phyloP scores from a whole-genome alignment of 2,888 invertebrate species.

The Cyaniris semiargus region DNA sequence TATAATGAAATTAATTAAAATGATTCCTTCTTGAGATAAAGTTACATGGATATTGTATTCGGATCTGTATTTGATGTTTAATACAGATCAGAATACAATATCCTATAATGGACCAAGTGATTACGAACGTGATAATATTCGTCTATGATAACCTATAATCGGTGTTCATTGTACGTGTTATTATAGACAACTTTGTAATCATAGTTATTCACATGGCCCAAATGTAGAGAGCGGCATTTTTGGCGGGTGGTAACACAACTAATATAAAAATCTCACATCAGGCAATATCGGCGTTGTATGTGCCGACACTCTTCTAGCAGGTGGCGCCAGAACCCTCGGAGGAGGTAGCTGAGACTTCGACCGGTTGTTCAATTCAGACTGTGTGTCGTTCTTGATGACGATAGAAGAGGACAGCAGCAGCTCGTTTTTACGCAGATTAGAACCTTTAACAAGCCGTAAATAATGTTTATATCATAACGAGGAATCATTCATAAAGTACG shows the following conservation, averaged over 20 bases:
- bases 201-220: no score
- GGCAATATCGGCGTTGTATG: slow-evolving; percentile 66
- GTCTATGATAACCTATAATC: no score
- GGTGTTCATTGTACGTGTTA: no score
- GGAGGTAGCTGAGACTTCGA: slow-evolving; percentile 58
- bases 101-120: no score
- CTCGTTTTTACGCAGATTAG: slow-evolving; percentile 79
- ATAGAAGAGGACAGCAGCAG: slow-evolving; percentile 81
- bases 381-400: slow-evolving; percentile 88
- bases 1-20: not conserved
- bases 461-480: slow-evolving; percentile 29
- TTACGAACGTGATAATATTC: no score
- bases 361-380: slow-evolving; percentile 84
- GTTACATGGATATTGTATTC: not conserved
- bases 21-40: not conserved
- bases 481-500: not conserved
- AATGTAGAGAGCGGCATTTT: no score
- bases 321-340: slow-evolving; percentile 59
- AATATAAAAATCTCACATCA: slow-evolving; percentile 55
- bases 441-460: slow-evolving; percentile 51
- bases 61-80: not conserved
- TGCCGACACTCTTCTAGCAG: slow-evolving; percentile 66
- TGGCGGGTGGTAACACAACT: no score
- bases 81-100: no score
- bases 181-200: no score